Evolutionary conservation across 2,888 invertebrate genomes (phyloP), one percentile per base, ranked within the genome.

Genomic region (Plebejus anna): DNA sequence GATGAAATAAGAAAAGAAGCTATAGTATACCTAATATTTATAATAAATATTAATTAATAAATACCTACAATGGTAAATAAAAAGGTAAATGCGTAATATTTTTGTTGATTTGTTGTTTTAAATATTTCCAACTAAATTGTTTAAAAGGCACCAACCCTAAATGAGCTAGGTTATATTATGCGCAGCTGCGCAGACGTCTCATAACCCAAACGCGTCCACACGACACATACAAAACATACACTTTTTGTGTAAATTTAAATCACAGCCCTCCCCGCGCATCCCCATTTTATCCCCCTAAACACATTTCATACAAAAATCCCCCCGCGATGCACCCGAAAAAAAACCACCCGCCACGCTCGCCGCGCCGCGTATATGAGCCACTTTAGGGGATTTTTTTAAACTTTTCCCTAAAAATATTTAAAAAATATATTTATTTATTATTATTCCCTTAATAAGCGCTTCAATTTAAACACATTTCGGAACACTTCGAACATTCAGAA

Each of bases 201-300:
- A 4, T 4, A 4, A 11, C 2, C 80, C 80, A 80, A 83, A 79
- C 82, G 76, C 81, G 77, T 81, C 83, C 85, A 81, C 81, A 85
- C 84, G 84, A 66, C 47, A 86, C 86, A 84, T 85, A 83, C 82
- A 87, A 87, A 89, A 85, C 84, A 81, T 81, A 81, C 82, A 83
- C 81, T 87, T 91, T 91, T 89, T 91, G 87, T 88, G 86, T 83
- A 89, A 80, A 84, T 92, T 93, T 89, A 90, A 85, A 85, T 85
- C 83, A 81, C 83, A 82, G 78, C 78, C 81, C 81, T 81, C 86
- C 88, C 83, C 89, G 92, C 92, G 91, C 92, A 91, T 75, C 72
- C 81, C 84, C 78, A 38, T 77, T n/a, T 79, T 22, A 76, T 66
- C 70, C 73, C 47, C 57, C n/a, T 55, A 71, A 78, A 76, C 77